Conservation (phyloP, 2,888 invertebrate genomes). For the Phorcus lineatus region DNA sequence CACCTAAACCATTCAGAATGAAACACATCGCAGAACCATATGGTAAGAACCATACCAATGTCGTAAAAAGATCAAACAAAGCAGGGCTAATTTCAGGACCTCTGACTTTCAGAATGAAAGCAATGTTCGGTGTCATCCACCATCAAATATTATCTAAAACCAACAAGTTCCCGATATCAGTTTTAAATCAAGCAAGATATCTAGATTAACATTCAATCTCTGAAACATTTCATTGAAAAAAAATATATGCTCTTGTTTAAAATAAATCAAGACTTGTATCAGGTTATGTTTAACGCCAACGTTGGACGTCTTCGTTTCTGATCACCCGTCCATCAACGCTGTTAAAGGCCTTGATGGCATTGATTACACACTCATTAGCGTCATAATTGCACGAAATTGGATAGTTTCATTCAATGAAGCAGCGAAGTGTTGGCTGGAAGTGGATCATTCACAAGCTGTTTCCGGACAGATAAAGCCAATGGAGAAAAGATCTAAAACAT, state of each 20-base stretch:
- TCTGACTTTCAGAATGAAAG: no score
- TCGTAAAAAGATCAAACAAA: no score
- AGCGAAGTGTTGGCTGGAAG: not conserved
- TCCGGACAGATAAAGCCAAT: slow-evolving; percentile 2
- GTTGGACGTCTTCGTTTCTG: slow-evolving; percentile 7
- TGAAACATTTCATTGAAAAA: no score
- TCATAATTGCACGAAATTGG: slow-evolving; percentile 14
- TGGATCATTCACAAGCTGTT: not conserved
- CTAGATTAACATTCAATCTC: no score
- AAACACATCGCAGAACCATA: no score
- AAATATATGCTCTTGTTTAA: no score
- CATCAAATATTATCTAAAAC: not conserved
- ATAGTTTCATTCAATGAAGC: slow-evolving; percentile 13
- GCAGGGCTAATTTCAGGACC: no score
- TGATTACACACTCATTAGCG: slow-evolving; percentile 7
- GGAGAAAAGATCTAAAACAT: not conserved
- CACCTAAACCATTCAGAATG: no score
- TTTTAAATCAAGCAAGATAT: not conserved
- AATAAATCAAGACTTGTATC: no score
- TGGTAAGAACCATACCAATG: no score
- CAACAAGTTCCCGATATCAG: not conserved
- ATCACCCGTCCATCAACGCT: not conserved
- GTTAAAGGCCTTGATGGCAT: not conserved
- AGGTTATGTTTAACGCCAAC: no score
- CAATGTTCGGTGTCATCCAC: no score